phyloP scores from a whole-genome alignment of 2,888 invertebrate genomes.

The Xanthorhoe spadicearia region DNA sequence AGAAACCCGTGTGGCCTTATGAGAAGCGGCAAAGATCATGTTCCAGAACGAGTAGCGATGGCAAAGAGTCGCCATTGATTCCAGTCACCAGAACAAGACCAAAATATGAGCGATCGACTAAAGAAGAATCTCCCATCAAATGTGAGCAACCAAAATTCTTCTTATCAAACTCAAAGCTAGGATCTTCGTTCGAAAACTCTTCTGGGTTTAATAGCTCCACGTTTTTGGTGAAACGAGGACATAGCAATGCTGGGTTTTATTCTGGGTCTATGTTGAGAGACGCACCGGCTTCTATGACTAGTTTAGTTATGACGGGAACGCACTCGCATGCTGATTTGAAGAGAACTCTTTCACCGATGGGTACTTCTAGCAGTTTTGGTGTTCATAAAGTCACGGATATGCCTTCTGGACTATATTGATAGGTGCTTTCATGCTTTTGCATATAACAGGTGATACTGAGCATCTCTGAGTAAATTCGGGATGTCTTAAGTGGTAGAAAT shows the following conservation, averaged over 20 bases:
- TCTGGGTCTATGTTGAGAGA: constrained; percentile 83
- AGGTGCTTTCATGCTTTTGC: constrained; percentile 40
- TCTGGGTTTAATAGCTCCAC: constrained; percentile 76
- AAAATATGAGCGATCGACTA: constrained; percentile 64
- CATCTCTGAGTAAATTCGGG: neutral
- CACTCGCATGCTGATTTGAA: constrained; percentile 78
- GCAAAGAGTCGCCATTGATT: constrained; percentile 70
- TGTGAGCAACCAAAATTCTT: constrained; percentile 70
- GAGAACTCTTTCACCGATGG: constrained; percentile 72
- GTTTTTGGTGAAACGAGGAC: constrained; percentile 86
- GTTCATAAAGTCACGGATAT: constrained; percentile 88
- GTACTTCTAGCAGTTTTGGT: constrained; percentile 70
- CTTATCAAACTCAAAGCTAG: constrained; percentile 66
- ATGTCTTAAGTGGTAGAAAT: neutral
- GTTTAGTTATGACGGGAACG: constrained; percentile 74
- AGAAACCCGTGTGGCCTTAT: constrained; percentile 72
- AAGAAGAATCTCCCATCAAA: constrained; percentile 62
- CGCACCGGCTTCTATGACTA: constrained; percentile 80
- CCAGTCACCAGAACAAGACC: constrained; percentile 65
- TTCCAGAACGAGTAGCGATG: constrained; percentile 74
- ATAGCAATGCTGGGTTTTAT: constrained; percentile 87
- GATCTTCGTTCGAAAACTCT: constrained; percentile 66
- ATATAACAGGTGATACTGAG: constrained; percentile 2
- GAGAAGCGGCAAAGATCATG: constrained; percentile 73
- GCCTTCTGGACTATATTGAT: constrained; percentile 89